Evolutionary conservation across 2,888 invertebrate species (phyloP), one percentile per base, ranked within the genome.

Genomic region (Allacma fusca): DNA sequence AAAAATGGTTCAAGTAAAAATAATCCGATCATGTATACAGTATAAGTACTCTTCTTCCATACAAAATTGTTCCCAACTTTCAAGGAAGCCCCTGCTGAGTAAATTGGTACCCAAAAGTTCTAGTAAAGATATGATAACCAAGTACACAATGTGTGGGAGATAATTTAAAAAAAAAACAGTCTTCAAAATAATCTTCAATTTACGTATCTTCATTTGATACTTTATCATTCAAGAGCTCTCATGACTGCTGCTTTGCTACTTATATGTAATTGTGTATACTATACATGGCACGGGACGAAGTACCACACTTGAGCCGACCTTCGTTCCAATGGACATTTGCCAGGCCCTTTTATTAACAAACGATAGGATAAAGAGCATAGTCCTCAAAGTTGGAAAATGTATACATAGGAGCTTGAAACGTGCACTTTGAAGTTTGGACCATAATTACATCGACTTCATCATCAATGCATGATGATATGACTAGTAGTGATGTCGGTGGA

Each of bases 371-470:
- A 62, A 62, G 62, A 62, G 24, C 62, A 62, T 23, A 62, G 62
- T 62, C 24, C 62, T 62, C 24, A 16, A 23, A 21, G 13, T 2
- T 62, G 12, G 26, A 23, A 21, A 62, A 62, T 23, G 26, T 24
- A 12, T 23, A 62, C 24, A 26, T 24, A 24, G 4, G 2, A 23
- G 16, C n/a, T 19, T n/a, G n/a, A n/a, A n/a, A n/a, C n/a, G n/a
- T 62, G 62, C 16, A 62, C 62, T 62, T 62, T 62, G 62, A 62
- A 62, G 62, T 62, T 62, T 62, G 62, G 16, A 62, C 62, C 62
- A 62, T 62, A 26, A 50, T 50, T 50, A 50, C 50, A 16, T 19
- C 16, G 50, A 50, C 7, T 50, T 5, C n/a, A 50, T 50, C 34
- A 34, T 9, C 34, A 34, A 50, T 50, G 13, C n/a, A 50, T 50